Percentiles rank a stretch among this genome's conserved stretches.
These are phyloP conservation scores for Helogale parvula DNA, from an alignment of 2,113 vertebrate genomes.

Conservation along the genomic window DNA sequence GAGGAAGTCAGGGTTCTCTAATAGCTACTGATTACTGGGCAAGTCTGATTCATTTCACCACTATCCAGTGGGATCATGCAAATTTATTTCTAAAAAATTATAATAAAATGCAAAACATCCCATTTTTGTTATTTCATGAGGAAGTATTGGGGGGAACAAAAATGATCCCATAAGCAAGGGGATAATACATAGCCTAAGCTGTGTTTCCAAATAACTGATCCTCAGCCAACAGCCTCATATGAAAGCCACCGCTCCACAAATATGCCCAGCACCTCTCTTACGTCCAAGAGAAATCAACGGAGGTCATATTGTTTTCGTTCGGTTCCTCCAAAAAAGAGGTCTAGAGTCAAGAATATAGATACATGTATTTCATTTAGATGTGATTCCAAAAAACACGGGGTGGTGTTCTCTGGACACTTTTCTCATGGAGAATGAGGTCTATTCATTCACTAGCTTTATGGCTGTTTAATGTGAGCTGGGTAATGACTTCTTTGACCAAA, in stretches of 20 bases:
- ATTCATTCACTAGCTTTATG: background rate
- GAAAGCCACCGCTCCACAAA: background rate
- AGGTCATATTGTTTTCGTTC: background rate
- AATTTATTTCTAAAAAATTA: background rate
- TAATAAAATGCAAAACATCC: background rate
- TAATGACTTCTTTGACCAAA: background rate
- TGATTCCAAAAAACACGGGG: background rate
- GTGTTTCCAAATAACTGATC: background rate
- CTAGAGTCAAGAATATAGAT: background rate
- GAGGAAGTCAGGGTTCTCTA: background rate
- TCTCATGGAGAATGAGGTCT: background rate
- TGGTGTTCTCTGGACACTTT: background rate
- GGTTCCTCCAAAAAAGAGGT: background rate
- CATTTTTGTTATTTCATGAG: background rate
- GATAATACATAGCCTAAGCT: background rate
- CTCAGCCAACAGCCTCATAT: background rate
- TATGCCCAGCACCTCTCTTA: background rate
- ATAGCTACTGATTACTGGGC: background rate
- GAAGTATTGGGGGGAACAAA: background rate
- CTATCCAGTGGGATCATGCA: background rate
- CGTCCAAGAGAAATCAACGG: background rate
- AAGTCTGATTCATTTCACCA: background rate
- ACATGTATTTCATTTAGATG: background rate
- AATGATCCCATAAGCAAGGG: background rate
- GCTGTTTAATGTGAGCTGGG: background rate